A percentile compares a stretch with the other conserved stretches of the same genome.
These are phyloP conservation scores for Siphamia tubifer DNA, from an alignment of 2,113 vertebrate species.

Conservation along the genomic window DNA sequence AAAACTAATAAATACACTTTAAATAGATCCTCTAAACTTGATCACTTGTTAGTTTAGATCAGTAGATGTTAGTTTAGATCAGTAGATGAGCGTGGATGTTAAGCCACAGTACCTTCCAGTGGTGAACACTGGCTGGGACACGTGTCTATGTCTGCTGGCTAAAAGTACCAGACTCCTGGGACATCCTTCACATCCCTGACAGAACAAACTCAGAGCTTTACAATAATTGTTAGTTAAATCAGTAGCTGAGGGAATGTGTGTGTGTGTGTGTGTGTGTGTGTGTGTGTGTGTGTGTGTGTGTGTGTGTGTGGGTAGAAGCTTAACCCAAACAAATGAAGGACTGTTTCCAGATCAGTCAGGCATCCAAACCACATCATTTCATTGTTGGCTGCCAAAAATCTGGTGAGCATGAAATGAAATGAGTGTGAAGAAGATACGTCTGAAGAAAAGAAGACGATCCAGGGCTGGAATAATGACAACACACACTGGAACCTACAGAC, in stretches of 20 bases:
- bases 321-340: slow-evolving; percentile 49
- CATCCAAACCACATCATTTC: slow-evolving; percentile 51
- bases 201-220: slow-evolving; percentile 28
- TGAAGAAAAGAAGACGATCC: not conserved
- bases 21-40: no score
- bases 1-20: no score
- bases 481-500: not conserved
- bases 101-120: no score
- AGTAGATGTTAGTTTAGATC: no score
- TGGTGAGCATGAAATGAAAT: slow-evolving; percentile 3
- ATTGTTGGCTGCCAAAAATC: slow-evolving; percentile 44
- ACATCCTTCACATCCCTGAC: slow-evolving; percentile 38
- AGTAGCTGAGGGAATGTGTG: slow-evolving; percentile 33
- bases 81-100: no score
- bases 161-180: slow-evolving; percentile 8
- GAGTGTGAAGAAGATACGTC: not conserved
- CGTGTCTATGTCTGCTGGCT: no score
- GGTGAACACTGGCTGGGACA: no score
- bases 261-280: slow-evolving; percentile 42
- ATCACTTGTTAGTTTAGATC: no score
- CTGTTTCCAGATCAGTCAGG: slow-evolving; percentile 45
- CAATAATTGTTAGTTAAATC: slow-evolving; percentile 63
- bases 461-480: not conserved
- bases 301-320: slow-evolving; percentile 33
- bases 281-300: slow-evolving; percentile 40